Conservation (phyloP, 2,797 vertebrate genomes). For the Parauchenoglanis punctatus region DNA sequence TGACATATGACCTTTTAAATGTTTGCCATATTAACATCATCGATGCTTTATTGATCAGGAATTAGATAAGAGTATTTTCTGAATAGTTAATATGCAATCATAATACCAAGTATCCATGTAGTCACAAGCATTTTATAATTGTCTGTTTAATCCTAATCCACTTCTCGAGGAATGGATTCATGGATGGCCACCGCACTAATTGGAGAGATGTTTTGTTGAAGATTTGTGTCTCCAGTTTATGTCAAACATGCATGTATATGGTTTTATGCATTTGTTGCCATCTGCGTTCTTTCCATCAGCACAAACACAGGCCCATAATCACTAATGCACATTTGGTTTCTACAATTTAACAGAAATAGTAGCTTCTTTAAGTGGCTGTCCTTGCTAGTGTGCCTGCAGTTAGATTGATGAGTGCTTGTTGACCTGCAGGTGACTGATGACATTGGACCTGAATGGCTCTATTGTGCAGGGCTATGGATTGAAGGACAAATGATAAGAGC, state of each 20-base stretch:
- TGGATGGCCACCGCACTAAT: not conserved
- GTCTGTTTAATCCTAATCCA: not conserved
- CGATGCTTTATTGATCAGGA: not conserved
- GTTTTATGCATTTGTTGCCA: not conserved
- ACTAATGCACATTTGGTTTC: not conserved
- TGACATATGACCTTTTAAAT: constrained; percentile 17
- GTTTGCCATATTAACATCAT: not conserved
- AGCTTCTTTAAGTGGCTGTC: constrained; percentile 16
- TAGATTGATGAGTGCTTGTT: constrained; percentile 29
- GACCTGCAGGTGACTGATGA: constrained; percentile 43
- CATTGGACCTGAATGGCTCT: constrained; percentile 44
- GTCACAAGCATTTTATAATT: not conserved
- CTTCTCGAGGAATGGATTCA: not conserved
- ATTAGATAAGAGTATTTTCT: not conserved
- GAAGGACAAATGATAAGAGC: constrained; percentile 49
- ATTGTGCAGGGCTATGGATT: constrained; percentile 36
- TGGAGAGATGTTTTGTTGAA: not conserved
- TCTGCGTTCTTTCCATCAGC: not conserved
- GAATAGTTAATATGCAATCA: not conserved
- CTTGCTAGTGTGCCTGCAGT: constrained; percentile 18
- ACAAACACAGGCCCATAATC: not conserved
- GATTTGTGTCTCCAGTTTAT: not conserved
- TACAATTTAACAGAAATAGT: constrained; percentile 4
- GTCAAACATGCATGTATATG: too few species aligned
- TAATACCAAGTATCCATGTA: not conserved